Evolutionary conservation across 1,140 invertebrate genomes (phyloP), one percentile per base, ranked within the genome.

Genomic region (Conus ventricosus): DNA sequence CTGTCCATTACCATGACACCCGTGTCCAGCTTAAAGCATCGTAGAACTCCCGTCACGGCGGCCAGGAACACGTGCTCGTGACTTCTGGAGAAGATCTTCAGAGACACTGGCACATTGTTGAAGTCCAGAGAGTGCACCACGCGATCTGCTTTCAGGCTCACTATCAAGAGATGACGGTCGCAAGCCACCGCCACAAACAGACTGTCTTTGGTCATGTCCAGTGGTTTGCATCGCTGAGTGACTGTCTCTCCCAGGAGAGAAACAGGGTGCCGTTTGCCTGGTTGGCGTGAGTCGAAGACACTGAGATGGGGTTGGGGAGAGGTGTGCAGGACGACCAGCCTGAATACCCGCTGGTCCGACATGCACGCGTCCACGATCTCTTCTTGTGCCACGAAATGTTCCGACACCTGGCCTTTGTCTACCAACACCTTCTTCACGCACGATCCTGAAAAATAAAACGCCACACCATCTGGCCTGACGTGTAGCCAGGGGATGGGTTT

Each of bases 31-130:
- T 89, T 76, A 76, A 89, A 85, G 60, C 90, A 88, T 13, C 67
- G 88, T 20, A 91, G 75, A 17, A 27, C 7, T 2, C 89, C 85
- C 15, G 78, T 87, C 5, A 75, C 81, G 25, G 88, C 71, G 57
- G 82, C 88, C 27, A 90, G 51, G 39, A 91, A 88, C 3, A 91
- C 75, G 87, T 91, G 91, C 55, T 91, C 91, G 75, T 91, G 88
- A 55, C 89, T 89, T 51, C 91, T 81, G 20, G 91, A 90, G 17
- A 91, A 87, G 25, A 67, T 81, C 15, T 55, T 80, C 8, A 82
- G 78, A n/a, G 82, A 57, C 17, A 91, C 88, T 8, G 88, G 87
- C 67, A 90, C 75, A 20, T 84, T 85, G 63, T 87, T 80, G 67
- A 82, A 76, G 63, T 78, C 53, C 63, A 88, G 78, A 20, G 76